Base-by-base conservation (phyloP, 2,888 invertebrate genomes). In the Diarsia mendica region DNA sequence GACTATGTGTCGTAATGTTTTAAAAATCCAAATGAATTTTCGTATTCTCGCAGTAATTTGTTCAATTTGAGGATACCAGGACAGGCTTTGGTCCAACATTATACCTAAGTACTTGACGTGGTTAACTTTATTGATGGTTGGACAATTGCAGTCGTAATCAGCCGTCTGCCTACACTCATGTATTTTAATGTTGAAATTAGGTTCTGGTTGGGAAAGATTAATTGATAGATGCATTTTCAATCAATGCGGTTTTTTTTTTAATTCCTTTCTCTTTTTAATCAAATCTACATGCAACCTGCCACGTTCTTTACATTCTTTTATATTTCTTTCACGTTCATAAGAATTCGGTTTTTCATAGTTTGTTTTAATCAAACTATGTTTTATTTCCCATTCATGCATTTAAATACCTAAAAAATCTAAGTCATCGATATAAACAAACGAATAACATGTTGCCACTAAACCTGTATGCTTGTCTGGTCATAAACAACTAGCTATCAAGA, bases 401-500 rank as follows among this genome's bases (percentile, higher is more conserved):
- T 33, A 11, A 23, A 23, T 49, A 39, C 0, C 15, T 28, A 15
- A 48, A 48, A 0, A 18, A 4, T 0, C 15, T 39, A 23, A 13
- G 3, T 44, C 13, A 60, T 55, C 39, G 53, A 55, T 63, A 58
- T 60, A 58, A 65, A 18, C 15, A 13, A 51, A 51, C n/a, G 23
- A 75, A n/a, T 9, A 8, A 11, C 3, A 15, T 10, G 53, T 2
- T 39, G 67, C 1, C n/a, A 55, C 28, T 63, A 51, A 39, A 1
- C 6, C 15, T 15, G n/a, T 11, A 23, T 55, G 53, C 10, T n/a
- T 23, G 33, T 28, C 20, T 4, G 11, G 33, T 51, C 33, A 67
- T 71, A 80, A 67, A 76, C 64, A 53, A 75, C 48, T 13, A 39
- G 18, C 28, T 60, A 64, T 64, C 67, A 67, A 39, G 23, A 67